A percentile compares a stretch with the other conserved stretches of the same genome.
Conservation (phyloP, 2,888 invertebrate genomes). For the Drosophila borealis region DNA sequence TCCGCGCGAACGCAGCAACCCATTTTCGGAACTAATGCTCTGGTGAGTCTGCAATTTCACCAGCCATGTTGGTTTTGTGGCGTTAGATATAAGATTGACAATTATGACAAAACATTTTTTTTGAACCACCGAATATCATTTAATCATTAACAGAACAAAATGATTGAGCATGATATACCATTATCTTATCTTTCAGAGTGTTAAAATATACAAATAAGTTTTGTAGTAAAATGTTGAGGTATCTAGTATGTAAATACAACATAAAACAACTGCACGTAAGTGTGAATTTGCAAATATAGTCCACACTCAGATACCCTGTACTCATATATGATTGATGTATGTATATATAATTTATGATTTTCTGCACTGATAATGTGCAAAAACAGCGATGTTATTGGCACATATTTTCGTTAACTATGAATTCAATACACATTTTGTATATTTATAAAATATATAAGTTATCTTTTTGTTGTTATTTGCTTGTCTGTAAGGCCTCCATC, state of each 20-base stretch:
- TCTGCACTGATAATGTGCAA: neutral
- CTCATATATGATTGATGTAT: neutral
- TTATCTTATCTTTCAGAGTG: slow-evolving; percentile 36
- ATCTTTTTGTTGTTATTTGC: neutral
- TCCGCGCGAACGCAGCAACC: slow-evolving; percentile 87
- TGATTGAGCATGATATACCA: neutral
- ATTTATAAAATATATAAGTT: neutral
- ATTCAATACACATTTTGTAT: no score
- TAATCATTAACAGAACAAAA: neutral
- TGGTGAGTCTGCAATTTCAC: slow-evolving; percentile 82
- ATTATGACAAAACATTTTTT: slow-evolving; percentile 5
- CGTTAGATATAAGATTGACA: neutral
- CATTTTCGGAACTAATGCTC: slow-evolving; percentile 88
- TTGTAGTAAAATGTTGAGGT: slow-evolving; percentile 3
- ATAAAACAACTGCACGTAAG: slow-evolving; percentile 6
- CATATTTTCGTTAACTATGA: no score
- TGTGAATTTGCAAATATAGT: neutral
- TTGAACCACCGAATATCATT: neutral
- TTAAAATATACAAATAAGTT: slow-evolving; percentile 14
- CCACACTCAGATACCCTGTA: neutral
- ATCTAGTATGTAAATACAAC: neutral
- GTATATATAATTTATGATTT: neutral
- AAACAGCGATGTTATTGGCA: no score
- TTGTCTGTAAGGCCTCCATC: neutral
- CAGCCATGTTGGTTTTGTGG: neutral